Percentiles rank a stretch among this genome's conserved stretches.
Evolutionary conservation across 1,140 invertebrate species (phyloP).

Genomic region (Anoplophora glabripennis): DNA sequence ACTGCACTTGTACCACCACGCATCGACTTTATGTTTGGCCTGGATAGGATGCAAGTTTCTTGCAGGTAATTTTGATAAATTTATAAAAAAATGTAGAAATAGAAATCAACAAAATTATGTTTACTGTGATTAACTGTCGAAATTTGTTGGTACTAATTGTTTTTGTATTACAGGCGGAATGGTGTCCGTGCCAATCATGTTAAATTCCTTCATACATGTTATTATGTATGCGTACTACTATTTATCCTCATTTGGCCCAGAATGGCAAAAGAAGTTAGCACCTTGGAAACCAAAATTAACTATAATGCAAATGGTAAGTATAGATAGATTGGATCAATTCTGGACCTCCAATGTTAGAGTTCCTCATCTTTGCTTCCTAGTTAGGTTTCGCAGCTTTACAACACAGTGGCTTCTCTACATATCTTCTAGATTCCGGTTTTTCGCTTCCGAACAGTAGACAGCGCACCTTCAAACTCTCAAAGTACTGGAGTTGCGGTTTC

Average conservation of each 20-base stretch:
- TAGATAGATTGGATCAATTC: constrained; percentile 6
- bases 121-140: too few species aligned
- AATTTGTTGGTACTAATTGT: too few species aligned
- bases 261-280: constrained; percentile 35
- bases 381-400: too few species aligned
- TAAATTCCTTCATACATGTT: constrained; percentile 43
- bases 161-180: constrained; percentile 32
- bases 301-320: constrained; percentile 47
- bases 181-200: constrained; percentile 33
- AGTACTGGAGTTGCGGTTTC: too few species aligned
- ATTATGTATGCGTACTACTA: constrained; percentile 50
- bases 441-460: too few species aligned
- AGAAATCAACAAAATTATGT: too few species aligned
- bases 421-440: too few species aligned
- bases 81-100: too few species aligned
- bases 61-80: constrained; percentile 52
- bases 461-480: too few species aligned
- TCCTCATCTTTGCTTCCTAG: too few species aligned
- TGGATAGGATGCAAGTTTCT: constrained; percentile 70
- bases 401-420: too few species aligned
- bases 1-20: constrained; percentile 72
- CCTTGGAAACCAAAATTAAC: constrained; percentile 50
- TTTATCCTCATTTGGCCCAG: constrained; percentile 38
- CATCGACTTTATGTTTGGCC: constrained; percentile 58
- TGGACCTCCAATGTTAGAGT: too few species aligned